Conservation (phyloP, 2,888 invertebrate species). For the Hedya salicella region DNA sequence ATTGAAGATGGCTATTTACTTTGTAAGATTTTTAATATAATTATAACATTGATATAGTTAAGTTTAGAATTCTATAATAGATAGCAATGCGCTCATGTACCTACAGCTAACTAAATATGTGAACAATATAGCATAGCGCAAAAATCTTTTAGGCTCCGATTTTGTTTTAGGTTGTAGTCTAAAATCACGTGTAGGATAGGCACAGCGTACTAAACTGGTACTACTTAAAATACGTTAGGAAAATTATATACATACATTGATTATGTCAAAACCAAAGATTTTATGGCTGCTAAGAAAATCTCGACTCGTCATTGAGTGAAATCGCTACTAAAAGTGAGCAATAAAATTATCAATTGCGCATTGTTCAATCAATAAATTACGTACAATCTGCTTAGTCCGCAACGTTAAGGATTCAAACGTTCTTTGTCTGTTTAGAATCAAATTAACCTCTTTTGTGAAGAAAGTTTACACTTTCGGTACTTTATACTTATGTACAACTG, state of each 20-base stretch:
- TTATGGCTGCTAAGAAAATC: conserved; percentile 22
- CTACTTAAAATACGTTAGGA: too few species aligned
- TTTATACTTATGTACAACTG: not conserved
- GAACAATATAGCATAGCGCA: too few species aligned
- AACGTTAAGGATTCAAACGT: conserved; percentile 4
- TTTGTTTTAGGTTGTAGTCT: too few species aligned
- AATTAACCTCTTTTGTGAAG: conserved; percentile 23
- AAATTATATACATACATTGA: not conserved
- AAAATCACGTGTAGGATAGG: too few species aligned
- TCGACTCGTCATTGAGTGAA: conserved; percentile 9
- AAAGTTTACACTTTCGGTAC: conserved; percentile 12
- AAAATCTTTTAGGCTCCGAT: too few species aligned
- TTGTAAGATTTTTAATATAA: too few species aligned
- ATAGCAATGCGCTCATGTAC: too few species aligned
- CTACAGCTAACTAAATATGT: too few species aligned
- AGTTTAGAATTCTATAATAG: too few species aligned
- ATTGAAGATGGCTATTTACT: too few species aligned
- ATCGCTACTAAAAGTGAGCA: conserved; percentile 19
- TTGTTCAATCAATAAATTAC: conserved; percentile 23
- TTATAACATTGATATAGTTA: too few species aligned
- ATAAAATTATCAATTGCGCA: conserved; percentile 31
- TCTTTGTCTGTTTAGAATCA: conserved; percentile 10
- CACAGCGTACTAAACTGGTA: too few species aligned
- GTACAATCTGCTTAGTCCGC: conserved; percentile 4
- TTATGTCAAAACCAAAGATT: conserved; percentile 4